These are phyloP conservation scores for Bombycilla garrulus DNA, from an alignment of 2,113 vertebrate genomes.

Conservation along the genomic window DNA sequence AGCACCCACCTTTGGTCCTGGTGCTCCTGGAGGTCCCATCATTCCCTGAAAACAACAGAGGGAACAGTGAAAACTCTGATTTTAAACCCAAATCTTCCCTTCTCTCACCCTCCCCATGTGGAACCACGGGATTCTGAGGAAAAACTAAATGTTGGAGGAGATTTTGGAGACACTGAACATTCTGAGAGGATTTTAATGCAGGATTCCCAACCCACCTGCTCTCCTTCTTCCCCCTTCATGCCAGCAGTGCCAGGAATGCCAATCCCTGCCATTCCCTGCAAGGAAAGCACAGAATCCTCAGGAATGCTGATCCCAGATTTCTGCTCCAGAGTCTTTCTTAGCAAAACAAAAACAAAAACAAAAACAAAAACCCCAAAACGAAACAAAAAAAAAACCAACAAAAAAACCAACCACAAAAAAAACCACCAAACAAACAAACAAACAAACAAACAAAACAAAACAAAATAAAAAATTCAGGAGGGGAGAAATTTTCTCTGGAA, in stretches of 20 bases:
- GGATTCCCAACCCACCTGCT: constrained; percentile 72
- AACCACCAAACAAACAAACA: no score
- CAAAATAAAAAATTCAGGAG: neutral
- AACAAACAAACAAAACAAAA: no score
- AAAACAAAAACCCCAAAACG: no score
- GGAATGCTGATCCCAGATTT: neutral
- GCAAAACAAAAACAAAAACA: neutral
- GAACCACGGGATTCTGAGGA: neutral
- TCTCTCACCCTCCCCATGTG: neutral
- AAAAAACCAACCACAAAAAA: no score
- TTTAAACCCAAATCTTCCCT: neutral
- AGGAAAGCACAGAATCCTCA: neutral
- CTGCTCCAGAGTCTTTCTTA: neutral
- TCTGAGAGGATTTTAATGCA: neutral
- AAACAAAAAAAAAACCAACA: no score
- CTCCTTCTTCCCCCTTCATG: constrained; percentile 71
- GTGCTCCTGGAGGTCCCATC: constrained; percentile 73
- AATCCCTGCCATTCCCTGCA: constrained; percentile 78
- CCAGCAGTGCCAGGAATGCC: constrained; percentile 78
- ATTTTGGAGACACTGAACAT: neutral
- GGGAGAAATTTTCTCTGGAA: neutral
- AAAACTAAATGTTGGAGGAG: neutral
- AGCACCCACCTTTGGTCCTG: constrained; percentile 78
- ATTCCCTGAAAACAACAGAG: constrained; percentile 71
- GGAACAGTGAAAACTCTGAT: neutral